phyloP scores from a whole-genome alignment of 2,888 invertebrate genomes.

The Mimas tiliae region DNA sequence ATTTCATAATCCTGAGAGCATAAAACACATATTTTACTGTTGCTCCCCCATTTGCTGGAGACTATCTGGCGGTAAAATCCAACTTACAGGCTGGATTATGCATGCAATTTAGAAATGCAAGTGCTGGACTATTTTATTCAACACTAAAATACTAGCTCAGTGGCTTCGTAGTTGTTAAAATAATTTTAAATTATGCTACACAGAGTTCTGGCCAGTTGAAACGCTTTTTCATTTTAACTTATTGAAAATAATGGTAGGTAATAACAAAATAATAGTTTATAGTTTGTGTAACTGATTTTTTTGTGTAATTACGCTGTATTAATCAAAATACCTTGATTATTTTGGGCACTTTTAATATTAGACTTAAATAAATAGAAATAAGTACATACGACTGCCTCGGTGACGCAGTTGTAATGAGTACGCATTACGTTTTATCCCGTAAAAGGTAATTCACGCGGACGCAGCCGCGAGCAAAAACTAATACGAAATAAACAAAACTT shows the following conservation, averaged over 20 bases:
- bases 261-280: too few species aligned
- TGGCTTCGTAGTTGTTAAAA: neutral
- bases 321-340: too few species aligned
- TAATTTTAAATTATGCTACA: neutral
- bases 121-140: neutral
- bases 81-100: constrained; percentile 7
- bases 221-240: neutral
- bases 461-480: too few species aligned
- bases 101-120: constrained; percentile 11
- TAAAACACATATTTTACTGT: constrained; percentile 21
- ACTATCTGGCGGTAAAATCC: constrained; percentile 2
- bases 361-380: too few species aligned
- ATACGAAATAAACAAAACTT: too few species aligned
- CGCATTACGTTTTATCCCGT: too few species aligned
- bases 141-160: neutral
- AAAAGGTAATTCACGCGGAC: too few species aligned
- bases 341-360: neutral
- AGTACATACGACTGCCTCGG: too few species aligned
- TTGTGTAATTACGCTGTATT: too few species aligned
- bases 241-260: too few species aligned
- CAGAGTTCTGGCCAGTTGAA: neutral
- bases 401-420: too few species aligned
- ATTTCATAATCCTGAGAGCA: constrained; percentile 11
- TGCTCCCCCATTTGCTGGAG: neutral
- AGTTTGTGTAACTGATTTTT: too few species aligned